Base-by-base conservation (phyloP, 2,888 invertebrate genomes). In the Phortica okadai region DNA sequence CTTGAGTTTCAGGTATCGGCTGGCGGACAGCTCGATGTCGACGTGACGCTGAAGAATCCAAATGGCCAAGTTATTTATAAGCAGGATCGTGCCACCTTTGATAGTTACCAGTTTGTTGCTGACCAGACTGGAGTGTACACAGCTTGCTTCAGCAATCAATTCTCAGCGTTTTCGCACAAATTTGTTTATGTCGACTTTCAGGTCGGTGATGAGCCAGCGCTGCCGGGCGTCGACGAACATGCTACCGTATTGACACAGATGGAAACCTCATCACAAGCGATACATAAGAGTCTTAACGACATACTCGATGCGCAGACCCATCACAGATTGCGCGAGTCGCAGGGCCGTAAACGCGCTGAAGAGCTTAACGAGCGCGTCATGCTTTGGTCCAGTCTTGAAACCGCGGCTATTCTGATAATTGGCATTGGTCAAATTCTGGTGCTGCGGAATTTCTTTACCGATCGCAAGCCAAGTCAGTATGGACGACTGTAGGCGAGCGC, bases 141-240 rank as follows among this genome's bases (percentile, higher is more conserved):
- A 80, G 96, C 96, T 11, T 99, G 99, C 92, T 99, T 99, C 92
- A 98, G 98, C 91, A 99, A 99, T 92, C 98, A 99, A 92, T 99
- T 99, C 91, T 99, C 99, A 70, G 99, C 99, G 75, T 99, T 99
- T 92, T 97, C 98, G 7, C 99, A 99, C 91, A 99, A 99, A 92
- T 94, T 99, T 82, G 97, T 99, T 41, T 99, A 99, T 92, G 97
- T 99, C 95, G 99, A 99, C 91, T 96, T 99, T 88, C 97, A 98
- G 94, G 97, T 98, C 44, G 98, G 98, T 3, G 97, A 98, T 21
- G 98, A 98, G 91, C 93, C 94, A 69, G 94, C 96, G 0, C 79
- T 91, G 54, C 97, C 97, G 14, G 97, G 97, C 16, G 92, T 97
- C 75, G 96, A 96, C 54, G 97, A 97, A 84, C 97, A 97, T 91